Evolutionary conservation across 2,797 vertebrate genomes (phyloP).

Genomic region (Uromys caudimaculatus): DNA sequence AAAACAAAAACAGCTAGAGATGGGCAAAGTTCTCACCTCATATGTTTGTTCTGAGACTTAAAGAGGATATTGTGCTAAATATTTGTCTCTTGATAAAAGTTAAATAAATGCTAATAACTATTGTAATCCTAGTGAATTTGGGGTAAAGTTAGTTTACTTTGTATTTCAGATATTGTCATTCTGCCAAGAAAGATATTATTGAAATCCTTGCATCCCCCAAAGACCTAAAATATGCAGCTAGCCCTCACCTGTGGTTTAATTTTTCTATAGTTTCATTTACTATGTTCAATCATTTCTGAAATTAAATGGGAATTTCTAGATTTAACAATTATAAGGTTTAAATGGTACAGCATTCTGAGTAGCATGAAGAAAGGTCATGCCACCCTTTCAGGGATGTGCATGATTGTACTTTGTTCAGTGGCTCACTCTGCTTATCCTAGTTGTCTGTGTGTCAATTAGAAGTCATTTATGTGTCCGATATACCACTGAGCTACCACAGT

Average conservation of each 20-base stretch:
- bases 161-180: background rate
- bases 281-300: background rate
- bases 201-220: background rate
- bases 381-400: background rate
- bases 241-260: background rate
- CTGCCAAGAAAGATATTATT: background rate
- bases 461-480: background rate
- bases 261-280: background rate
- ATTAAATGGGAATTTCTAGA: background rate
- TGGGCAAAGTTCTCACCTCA: background rate
- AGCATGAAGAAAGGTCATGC: background rate
- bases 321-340: background rate
- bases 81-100: background rate
- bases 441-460: background rate
- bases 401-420: background rate
- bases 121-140: background rate
- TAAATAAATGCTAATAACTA: background rate
- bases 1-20: background rate
- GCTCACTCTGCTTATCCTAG: background rate
- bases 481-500: background rate
- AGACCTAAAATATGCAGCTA: background rate
- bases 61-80: background rate
- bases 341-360: background rate
- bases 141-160: background rate
- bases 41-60: background rate